Evolutionary conservation across 2,888 invertebrate genomes (phyloP).

Genomic region (Chymomyza amoena): DNA sequence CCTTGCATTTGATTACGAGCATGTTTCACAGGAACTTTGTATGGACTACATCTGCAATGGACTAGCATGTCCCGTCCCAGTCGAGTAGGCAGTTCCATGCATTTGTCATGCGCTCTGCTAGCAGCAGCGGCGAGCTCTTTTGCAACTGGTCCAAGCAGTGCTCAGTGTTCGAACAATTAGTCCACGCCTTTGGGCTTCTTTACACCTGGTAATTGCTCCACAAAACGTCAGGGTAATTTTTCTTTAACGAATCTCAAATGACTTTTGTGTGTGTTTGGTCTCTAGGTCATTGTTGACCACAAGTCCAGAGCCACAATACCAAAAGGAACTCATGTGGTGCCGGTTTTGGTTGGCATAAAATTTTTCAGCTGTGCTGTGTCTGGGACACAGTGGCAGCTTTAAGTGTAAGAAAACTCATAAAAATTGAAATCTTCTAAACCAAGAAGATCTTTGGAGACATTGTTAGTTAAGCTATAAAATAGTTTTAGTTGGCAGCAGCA

Average conservation of each 20-base stretch:
- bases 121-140: neutral
- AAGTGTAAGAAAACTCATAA: neutral
- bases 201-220: slow-evolving; percentile 76
- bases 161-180: slow-evolving; percentile 68
- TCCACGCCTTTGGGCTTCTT: slow-evolving; percentile 68
- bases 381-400: neutral
- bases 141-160: slow-evolving; percentile 15
- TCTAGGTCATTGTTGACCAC: slow-evolving; percentile 38
- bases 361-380: neutral
- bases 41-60: neutral
- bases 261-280: slow-evolving; percentile 41
- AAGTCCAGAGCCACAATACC: neutral
- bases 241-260: slow-evolving; percentile 74
- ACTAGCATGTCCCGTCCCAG: neutral
- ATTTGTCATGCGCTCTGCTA: slow-evolving; percentile 43
- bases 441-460: neutral
- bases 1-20: slow-evolving; percentile 46
- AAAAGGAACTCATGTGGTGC: neutral
- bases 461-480: neutral
- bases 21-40: slow-evolving; percentile 5
- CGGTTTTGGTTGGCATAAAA: neutral
- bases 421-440: neutral
- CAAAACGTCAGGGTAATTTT: slow-evolving; percentile 74
- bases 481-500: neutral
- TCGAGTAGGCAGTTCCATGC: slow-evolving; percentile 28